phyloP scores from a whole-genome alignment of 2,797 vertebrate genomes.

The Chelon auratus region DNA sequence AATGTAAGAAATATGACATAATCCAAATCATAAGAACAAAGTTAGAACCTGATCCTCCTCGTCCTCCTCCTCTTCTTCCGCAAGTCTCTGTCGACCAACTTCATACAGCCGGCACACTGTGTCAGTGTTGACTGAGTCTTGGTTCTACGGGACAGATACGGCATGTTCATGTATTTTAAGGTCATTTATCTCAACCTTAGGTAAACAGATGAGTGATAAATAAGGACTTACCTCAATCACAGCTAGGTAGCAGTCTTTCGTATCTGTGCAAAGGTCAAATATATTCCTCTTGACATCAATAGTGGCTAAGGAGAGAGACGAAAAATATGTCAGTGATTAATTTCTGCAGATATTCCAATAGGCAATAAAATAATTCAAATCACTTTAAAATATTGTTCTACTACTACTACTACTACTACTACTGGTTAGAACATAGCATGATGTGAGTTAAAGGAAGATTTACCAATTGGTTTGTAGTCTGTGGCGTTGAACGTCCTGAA shows the following conservation, averaged over 20 bases:
- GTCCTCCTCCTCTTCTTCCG: conserved; percentile 98
- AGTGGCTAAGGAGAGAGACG: conserved; percentile 85
- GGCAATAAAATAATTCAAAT: background rate
- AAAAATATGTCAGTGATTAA: background rate
- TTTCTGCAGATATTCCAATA: background rate
- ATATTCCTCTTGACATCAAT: conserved; percentile 99
- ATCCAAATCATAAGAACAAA: conserved; percentile 10
- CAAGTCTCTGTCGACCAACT: conserved; percentile 96
- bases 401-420: background rate
- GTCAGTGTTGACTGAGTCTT: conserved; percentile 97
- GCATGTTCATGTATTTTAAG: background rate
- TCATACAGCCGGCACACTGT: conserved; percentile 97
- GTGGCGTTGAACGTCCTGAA: conserved; percentile 99
- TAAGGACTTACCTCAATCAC: conserved; percentile 92
- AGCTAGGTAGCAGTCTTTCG: conserved; percentile 98
- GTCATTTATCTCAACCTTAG: background rate
- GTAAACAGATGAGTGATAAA: background rate
- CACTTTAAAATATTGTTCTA: background rate
- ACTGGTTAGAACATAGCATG: too few relatives aligned
- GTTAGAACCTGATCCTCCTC: conserved; percentile 94
- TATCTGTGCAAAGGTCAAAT: conserved; percentile 98
- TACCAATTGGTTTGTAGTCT: conserved; percentile 99
- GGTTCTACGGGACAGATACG: conserved; percentile 85
- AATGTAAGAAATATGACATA: too few relatives aligned
- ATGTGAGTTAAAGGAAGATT: conserved; percentile 18